Percentiles rank a stretch among this genome's conserved stretches.
These are phyloP conservation scores for Drosophila buzzatii DNA, from an alignment of 2,888 invertebrate genomes.

Conservation along the genomic window DNA sequence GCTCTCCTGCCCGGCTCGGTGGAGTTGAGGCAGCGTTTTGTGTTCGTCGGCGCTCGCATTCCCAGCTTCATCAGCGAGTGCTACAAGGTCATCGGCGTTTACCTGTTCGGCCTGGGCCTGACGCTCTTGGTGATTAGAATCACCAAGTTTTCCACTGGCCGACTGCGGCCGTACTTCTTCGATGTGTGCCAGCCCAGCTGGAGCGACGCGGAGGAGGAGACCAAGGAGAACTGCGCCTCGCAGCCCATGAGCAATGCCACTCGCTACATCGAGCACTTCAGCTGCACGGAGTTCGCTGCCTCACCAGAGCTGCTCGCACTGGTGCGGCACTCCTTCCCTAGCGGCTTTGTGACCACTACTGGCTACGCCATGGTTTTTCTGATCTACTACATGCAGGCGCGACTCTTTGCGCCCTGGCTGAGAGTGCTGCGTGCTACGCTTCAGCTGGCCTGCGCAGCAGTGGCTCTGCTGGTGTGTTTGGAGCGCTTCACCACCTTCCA, in stretches of 20 bases:
- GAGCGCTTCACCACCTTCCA: slow-evolving; percentile 72
- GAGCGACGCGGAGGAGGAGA: slow-evolving; percentile 41
- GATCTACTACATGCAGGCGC: slow-evolving; percentile 72
- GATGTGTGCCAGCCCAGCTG: slow-evolving; percentile 78
- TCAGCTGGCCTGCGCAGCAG: slow-evolving; percentile 55
- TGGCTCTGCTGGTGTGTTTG: slow-evolving; percentile 61
- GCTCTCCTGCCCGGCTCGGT: slow-evolving; percentile 59
- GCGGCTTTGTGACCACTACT: slow-evolving; percentile 61
- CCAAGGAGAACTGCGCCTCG: slow-evolving; percentile 29
- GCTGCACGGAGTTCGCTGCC: slow-evolving; percentile 70
- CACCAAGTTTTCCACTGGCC: slow-evolving; percentile 66
- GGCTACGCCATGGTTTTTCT: slow-evolving; percentile 79
- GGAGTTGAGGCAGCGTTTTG: slow-evolving; percentile 68
- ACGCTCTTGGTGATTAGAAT: slow-evolving; percentile 55
- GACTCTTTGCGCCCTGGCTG: slow-evolving; percentile 67
- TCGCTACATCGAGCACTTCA: slow-evolving; percentile 60
- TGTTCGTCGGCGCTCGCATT: slow-evolving; percentile 73
- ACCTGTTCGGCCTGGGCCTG: slow-evolving; percentile 77
- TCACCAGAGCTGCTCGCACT: slow-evolving; percentile 60
- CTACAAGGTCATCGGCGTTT: slow-evolving; percentile 76
- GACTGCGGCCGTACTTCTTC: slow-evolving; percentile 76
- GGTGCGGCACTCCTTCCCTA: slow-evolving; percentile 80
- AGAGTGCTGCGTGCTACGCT: slow-evolving; percentile 61
- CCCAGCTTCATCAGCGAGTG: slow-evolving; percentile 81
- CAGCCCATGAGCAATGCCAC: slow-evolving; percentile 20